Conservation (phyloP, 2,113 vertebrate genomes). For the Pardalotus punctatus region DNA sequence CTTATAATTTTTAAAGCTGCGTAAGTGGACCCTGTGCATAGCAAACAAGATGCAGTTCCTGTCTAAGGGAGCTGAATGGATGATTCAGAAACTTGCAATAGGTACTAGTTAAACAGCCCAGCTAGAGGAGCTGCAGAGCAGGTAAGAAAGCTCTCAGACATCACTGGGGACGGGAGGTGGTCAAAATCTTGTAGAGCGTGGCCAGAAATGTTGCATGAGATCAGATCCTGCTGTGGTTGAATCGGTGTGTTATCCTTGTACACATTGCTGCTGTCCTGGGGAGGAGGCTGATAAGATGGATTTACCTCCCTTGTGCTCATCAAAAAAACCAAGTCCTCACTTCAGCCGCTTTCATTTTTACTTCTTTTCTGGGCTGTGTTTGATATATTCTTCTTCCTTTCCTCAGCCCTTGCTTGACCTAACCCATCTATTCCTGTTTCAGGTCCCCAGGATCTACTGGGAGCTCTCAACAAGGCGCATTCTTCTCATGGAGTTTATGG, state of each 20-base stretch:
- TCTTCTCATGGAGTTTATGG: conserved; percentile 94
- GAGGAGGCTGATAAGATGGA: background rate
- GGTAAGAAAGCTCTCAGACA: background rate
- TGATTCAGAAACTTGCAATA: conserved; percentile 7
- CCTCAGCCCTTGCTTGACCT: background rate
- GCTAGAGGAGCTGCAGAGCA: background rate
- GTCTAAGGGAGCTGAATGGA: background rate
- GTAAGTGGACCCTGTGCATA: background rate
- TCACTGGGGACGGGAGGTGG: background rate
- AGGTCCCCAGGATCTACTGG: conserved; percentile 95
- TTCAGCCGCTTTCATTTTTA: background rate
- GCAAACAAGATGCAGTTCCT: background rate
- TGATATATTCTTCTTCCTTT: background rate
- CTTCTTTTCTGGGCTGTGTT: background rate
- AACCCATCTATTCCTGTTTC: background rate
- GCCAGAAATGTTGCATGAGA: background rate
- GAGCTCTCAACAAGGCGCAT: conserved; percentile 90
- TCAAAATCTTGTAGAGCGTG: background rate
- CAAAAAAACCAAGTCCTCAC: background rate
- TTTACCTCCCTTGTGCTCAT: background rate
- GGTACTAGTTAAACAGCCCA: background rate
- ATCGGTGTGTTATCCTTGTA: background rate
- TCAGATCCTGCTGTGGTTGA: background rate
- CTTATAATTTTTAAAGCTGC: conserved; percentile 16
- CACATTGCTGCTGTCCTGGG: background rate